Base-by-base conservation (phyloP, 2,797 vertebrate genomes). In the Botia almorhae region DNA sequence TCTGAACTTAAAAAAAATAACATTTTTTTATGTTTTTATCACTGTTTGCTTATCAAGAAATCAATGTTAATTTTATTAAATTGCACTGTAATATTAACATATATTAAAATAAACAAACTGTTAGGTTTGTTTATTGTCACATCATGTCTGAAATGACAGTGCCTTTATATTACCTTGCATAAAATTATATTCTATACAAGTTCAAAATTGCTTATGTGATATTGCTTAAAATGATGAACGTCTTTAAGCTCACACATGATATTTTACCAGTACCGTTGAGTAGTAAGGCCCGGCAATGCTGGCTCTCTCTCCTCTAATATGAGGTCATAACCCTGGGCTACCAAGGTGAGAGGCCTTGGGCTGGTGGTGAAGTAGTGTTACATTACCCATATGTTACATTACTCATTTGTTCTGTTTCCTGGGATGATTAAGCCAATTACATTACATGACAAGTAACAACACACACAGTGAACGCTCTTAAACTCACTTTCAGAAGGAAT, bases 351-450 rank as follows among this genome's bases (percentile, higher is more conserved):
- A 78, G 56, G 60, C 85, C 80, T 21, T 48, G 64, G 85, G 75
- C 74, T 65, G 55, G 71, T 46, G 33, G 51, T 63, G 13, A 82
- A 71, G 65, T 79, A 81, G 82, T 82, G 81, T 88, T 78, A 63
- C 74, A 86, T 86, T 85, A 85, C 87, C 69, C 33, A 33, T 26
- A 26, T 82, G 81, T 88, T 78, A 63, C 74, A 86, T 86, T 85
- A 85, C 87, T 82, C 72, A 79, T 80, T 82, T 76, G 82, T 85
- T 81, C 81, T 56, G 71, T 81, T 85, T 86, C 85, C 82, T 86
- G 78, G 60, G 68, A 36, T 86, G 72, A 83, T 86, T 81, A 80
- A 67, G 73, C 78, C 48, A 78, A 84, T 84, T 86, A 69, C 80
- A 82, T 83, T 81, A 79, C 75, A 79, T 78, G 74, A 69, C 63